Evolutionary conservation across 1,140 invertebrate genomes (phyloP).

Genomic region (Brachionus sp.): DNA sequence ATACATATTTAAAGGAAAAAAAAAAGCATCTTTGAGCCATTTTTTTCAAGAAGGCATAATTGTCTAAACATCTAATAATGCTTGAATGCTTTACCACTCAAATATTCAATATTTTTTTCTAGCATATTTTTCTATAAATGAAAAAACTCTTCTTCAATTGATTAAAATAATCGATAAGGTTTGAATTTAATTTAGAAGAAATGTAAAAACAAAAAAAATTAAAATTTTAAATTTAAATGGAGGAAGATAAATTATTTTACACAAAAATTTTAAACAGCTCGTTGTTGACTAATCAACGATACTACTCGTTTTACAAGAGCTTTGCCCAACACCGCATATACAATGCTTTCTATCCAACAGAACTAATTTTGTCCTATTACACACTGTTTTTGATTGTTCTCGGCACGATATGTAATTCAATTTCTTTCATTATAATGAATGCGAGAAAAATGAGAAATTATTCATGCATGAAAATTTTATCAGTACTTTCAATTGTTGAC

Average conservation of each 20-base stretch:
- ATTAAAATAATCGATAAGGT: neutral
- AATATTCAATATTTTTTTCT: neutral
- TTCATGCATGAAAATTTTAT: slow-evolving; percentile 32
- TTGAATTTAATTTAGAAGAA: neutral
- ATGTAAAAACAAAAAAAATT: neutral
- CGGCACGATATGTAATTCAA: slow-evolving; percentile 30
- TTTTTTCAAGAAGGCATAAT: neutral
- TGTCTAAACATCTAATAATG: neutral
- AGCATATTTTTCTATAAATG: neutral
- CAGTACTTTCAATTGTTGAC: slow-evolving; percentile 6
- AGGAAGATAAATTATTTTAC: neutral
- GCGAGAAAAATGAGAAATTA: slow-evolving; percentile 21
- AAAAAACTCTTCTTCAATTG: neutral
- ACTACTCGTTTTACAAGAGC: neutral
- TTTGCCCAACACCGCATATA: neutral
- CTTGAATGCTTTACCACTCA: neutral
- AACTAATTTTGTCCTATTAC: slow-evolving; percentile 13
- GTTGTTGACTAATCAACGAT: neutral
- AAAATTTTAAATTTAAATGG: neutral
- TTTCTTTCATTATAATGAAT: slow-evolving; percentile 13
- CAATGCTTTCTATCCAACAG: slow-evolving; percentile 14
- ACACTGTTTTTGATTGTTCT: neutral
- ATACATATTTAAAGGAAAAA: no score
- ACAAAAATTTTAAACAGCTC: neutral
- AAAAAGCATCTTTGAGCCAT: no score